Base-by-base conservation (phyloP, 2,113 vertebrate genomes). In the Percina caprodes region DNA sequence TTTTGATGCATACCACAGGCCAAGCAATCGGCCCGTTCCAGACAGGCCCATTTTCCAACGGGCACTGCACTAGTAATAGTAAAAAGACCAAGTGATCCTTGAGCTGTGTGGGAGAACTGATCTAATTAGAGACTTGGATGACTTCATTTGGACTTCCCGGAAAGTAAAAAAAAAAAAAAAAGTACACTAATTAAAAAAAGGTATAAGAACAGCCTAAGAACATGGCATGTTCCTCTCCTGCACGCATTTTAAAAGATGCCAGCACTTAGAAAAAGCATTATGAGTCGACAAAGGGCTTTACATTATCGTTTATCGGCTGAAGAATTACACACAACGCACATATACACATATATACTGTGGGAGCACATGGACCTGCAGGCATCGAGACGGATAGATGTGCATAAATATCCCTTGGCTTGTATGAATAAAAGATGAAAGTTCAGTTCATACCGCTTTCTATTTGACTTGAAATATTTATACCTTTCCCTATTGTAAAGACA, bases 401-500 rank as follows among this genome's bases (percentile, higher is more conserved):
- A 84, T 85, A 83, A 83, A 63, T 70, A 84, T 87, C 65, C 73
- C 45, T 59, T 7, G 63, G 79, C 89, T 94, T 92, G 93, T 93
- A 93, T 94, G 91, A 94, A 94, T 94, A 93, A 94, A 93, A 92
- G 85, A 94, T 94, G 91, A 89, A 88, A 89, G 76, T 83, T 75
- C 79, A 85, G 85, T 91, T 91, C 92, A 85, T 89, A 67, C 83
- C 5, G 56, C 80, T 88, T 91, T 91, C 89, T 89, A 87, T 92
- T 93, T 91, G 89, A 88, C 87, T 86, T 94, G 74, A 93, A 94
- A 93, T 94, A 94, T 94, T 92, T 91, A 92, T 93, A 86, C 80
- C 54, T 81, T 58, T 63, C 84, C 58, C 80, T 58, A 84, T 88
- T 88, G 88, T 92, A 89, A 89, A 92, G 89, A 88, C 63, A 77